These are phyloP conservation scores for Bergia puertoricense DNA, from an alignment of 92 coral and sea anemone species.

Conservation along the genomic window DNA sequence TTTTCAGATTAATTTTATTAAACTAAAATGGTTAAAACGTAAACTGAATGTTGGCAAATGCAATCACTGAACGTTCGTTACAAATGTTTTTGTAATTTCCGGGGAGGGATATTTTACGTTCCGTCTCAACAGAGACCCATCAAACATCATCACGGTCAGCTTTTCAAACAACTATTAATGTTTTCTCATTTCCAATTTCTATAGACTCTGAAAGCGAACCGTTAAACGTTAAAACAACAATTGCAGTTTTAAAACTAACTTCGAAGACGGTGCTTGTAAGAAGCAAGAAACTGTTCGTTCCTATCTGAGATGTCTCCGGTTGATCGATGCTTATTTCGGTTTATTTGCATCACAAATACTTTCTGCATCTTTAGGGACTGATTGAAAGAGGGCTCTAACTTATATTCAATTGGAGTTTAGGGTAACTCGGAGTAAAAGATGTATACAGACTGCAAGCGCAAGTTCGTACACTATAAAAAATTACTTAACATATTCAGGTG, in stretches of 20 bases:
- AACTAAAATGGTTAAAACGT: neutral
- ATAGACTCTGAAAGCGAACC: neutral
- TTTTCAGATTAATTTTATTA: neutral
- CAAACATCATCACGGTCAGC: neutral
- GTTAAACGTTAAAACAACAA: neutral
- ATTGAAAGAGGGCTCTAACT: constrained; percentile 24
- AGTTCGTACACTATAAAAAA: neutral
- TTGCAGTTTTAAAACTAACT: neutral
- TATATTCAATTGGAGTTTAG: neutral
- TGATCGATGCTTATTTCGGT: neutral
- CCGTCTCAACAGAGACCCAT: neutral
- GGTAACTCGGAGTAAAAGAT: neutral
- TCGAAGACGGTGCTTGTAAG: neutral
- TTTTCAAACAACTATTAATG: neutral
- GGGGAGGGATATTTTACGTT: neutral
- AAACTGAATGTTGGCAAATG: neutral
- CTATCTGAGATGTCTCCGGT: constrained; percentile 31
- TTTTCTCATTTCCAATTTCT: neutral
- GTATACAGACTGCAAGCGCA: neutral
- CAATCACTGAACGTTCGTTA: neutral
- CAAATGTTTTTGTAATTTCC: neutral
- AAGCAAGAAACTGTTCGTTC: neutral
- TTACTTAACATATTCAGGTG: neutral
- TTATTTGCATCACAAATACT: constrained; percentile 25
- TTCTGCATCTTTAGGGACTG: constrained; percentile 1